Base-by-base conservation (phyloP, 2,113 vertebrate species). In the Grallaria varia region DNA sequence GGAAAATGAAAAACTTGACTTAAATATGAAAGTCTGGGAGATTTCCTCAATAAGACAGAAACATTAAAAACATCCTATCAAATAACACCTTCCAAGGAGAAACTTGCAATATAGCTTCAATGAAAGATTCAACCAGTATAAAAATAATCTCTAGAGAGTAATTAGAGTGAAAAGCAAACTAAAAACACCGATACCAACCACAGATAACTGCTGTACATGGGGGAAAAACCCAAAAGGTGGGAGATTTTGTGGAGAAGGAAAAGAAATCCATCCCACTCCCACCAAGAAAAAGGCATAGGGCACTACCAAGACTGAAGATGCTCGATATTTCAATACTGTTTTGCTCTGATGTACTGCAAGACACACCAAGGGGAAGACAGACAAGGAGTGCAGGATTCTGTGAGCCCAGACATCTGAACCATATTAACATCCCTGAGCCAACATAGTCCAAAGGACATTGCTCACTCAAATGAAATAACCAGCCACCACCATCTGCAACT, bases 381-480 rank as follows among this genome's bases (percentile, higher is more conserved):
- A 81, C 4, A 4, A 49, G 40, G 18, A 63, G 45, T 7, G 7
- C 12, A 35, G 33, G 28, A 84, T 44, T 86, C 67, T 37, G 22
- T 28, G 62, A 68, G 62, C 53, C 56, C 58, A 62, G 44, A 87
- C 47, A 87, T 87, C 71, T 85, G 78, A 96, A 85, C 71, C 66
- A 60, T 87, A 53, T 91, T 89, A 91, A 87, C 87, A 91, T 56
- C 84, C 52, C 87, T 53, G 35, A 91, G 71, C 66, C 84, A 91
- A 87, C 74, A 69, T 0, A 79, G 74, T 87, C 90, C 4, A 2
- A 93, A 95, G 92, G 90, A 35, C 92, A 94, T 87, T 83, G 87
- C 90, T 94, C 90, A 87, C 71, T 87, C 81, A 78, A 85, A 84
- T 31, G 78, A 87, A 94, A 94, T 64, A 93, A 85, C 82, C 84